Evolutionary conservation across 2,888 invertebrate species (phyloP).

Genomic region (Cheilosia scutellata): DNA sequence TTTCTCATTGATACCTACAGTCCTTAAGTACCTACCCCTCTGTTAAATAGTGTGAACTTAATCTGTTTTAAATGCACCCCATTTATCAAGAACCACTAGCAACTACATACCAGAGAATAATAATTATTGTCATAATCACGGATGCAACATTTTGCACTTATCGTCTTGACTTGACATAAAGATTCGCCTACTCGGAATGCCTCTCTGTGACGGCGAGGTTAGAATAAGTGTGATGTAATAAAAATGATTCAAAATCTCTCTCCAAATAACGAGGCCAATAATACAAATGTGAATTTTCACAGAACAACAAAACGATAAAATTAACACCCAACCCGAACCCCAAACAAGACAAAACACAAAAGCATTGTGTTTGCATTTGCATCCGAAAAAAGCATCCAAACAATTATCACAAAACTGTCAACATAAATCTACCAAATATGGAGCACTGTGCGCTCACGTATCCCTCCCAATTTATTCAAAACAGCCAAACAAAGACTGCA

Average conservation of each 20-base stretch:
- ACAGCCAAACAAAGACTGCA: constrained; percentile 43
- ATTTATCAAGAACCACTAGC: too few relatives aligned
- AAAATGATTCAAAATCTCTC: too few relatives aligned
- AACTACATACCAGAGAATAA: too few relatives aligned
- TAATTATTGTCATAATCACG: too few relatives aligned
- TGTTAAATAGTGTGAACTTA: too few relatives aligned
- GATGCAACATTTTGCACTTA: too few relatives aligned
- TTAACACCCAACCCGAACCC: background rate
- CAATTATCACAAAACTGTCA: constrained; percentile 28
- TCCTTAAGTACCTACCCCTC: too few relatives aligned
- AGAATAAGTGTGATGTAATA: too few relatives aligned
- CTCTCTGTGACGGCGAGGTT: too few relatives aligned
- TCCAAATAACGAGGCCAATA: background rate
- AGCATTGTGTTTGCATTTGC: background rate
- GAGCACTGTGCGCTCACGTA: constrained; percentile 22
- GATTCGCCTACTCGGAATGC: background rate
- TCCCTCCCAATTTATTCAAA: constrained; percentile 5
- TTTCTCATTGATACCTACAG: too few relatives aligned
- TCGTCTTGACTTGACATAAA: too few relatives aligned
- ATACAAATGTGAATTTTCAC: background rate
- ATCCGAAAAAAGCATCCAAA: background rate
- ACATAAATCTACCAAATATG: constrained; percentile 42
- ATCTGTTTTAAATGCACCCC: too few relatives aligned
- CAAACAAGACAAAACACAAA: background rate
- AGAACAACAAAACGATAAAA: constrained; percentile 6